Evolutionary conservation across 1,140 invertebrate species (phyloP).

Genomic region (Drosophila leontia): DNA sequence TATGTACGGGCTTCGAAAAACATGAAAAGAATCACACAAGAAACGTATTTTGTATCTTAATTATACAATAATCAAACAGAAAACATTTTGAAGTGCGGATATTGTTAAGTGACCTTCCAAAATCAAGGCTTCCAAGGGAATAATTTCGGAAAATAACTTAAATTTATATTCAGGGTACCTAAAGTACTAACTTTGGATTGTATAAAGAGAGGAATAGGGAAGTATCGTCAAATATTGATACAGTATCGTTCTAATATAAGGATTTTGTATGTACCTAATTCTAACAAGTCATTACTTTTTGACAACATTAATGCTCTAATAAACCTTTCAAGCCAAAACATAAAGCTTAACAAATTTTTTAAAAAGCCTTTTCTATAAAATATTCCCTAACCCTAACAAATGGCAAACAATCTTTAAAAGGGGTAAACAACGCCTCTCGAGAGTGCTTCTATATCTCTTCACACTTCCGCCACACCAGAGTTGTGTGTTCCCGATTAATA

Average conservation of each 20-base stretch:
- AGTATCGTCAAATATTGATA: no score
- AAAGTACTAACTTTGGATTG: no score
- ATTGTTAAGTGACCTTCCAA: constrained; percentile 1
- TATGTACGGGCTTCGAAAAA: not conserved
- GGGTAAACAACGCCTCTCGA: constrained; percentile 16
- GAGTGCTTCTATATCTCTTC: constrained; percentile 40
- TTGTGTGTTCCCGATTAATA: constrained; percentile 41
- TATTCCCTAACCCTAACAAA: no score
- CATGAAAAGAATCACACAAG: constrained; percentile 14
- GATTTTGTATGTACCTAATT: no score
- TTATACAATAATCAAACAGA: not conserved
- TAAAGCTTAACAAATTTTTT: not conserved
- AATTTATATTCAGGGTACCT: no score
- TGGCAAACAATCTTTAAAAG: constrained; percentile 17
- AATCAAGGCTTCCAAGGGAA: not conserved
- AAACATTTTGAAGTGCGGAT: not conserved
- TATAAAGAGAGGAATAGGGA: no score
- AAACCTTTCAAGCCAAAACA: not conserved
- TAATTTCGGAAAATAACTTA: not conserved
- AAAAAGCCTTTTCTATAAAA: not conserved
- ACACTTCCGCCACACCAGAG: constrained; percentile 24
- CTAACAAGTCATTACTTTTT: no score
- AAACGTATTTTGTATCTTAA: constrained; percentile 6
- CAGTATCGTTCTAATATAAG: no score
- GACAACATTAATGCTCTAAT: no score